phyloP scores from a whole-genome alignment of 2,113 vertebrate genomes.

The Chloropsis cyanopogon region DNA sequence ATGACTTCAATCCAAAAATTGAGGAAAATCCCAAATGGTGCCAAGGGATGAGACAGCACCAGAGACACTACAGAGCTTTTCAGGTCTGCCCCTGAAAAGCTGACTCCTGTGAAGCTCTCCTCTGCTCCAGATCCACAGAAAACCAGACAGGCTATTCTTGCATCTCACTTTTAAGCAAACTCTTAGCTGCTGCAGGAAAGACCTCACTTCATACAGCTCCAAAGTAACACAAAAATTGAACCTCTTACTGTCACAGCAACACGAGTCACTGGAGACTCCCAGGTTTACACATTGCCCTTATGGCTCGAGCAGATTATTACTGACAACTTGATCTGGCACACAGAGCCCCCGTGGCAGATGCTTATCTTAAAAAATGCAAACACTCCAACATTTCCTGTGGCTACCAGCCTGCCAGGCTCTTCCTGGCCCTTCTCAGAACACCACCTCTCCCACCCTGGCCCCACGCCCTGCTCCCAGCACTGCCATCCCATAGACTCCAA shows the following conservation, averaged over 20 bases:
- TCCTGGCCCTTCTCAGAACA: neutral
- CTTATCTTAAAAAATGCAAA: constrained; percentile 1
- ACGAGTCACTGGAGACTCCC: neutral
- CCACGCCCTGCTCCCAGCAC: neutral
- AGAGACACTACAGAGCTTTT: neutral
- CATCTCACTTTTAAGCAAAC: neutral
- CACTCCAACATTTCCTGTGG: neutral
- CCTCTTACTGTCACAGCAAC: neutral
- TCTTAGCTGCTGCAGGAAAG: neutral
- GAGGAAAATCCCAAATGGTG: neutral
- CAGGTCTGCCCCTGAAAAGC: neutral
- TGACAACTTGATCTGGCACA: neutral
- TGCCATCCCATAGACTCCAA: neutral
- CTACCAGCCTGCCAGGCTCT: neutral
- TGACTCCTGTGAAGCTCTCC: neutral
- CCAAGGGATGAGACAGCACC: neutral
- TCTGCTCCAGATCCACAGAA: neutral
- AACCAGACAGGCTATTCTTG: neutral
- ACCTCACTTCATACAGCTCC: neutral
- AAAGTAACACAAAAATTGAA: neutral
- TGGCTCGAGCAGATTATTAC: neutral
- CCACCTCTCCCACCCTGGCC: neutral
- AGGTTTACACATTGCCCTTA: neutral
- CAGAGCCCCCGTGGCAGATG: neutral
- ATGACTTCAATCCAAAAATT: neutral